Base-by-base conservation (phyloP, 1,140 invertebrate species). In the Venustaconcha ellipsiformis region DNA sequence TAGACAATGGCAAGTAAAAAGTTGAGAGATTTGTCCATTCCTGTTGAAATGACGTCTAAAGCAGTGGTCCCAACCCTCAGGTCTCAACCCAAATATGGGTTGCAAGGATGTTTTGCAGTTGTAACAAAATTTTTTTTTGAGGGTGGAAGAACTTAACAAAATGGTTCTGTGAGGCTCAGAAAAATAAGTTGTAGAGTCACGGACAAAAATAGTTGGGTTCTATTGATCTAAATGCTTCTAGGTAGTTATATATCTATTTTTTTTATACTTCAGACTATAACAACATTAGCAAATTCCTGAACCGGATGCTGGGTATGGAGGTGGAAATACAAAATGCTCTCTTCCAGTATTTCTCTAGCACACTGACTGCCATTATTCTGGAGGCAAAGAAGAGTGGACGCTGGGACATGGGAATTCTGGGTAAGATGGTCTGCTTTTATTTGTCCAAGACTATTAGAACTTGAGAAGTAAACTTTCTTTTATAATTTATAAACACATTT, bases 211-310 rank as follows among this genome's bases (percentile, higher is more conserved):
- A 15, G 15, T n/a, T n/a, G 1, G 23, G 23, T n/a, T n/a, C n/a
- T n/a, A n/a, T n/a, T n/a, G 23, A 1, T 23, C 23, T 23, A 23
- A 23, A 23, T 23, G 23, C 23, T 23, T 23, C 23, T 23, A 23
- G 23, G 23, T 23, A 23, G 15, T 23, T 69, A 26, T 69, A 26
- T 15, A 69, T 11, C 14, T 68, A 20, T 58, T 73, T 57, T 55
- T 30, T 23, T 82, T 76, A 66, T 55, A 63, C 80, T 80, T 56
- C 87, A 90, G 97, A 99, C 84, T 97, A 97, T 88, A 96, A 96
- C 87, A 98, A 98, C 89, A 99, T 99, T 93, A 96, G 96, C 77
- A 99, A 99, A 91, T 99, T 99, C 91, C 92, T 99, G 18, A 99
- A 99, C 85, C 90, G 99, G 80, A 97, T 99, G 81, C 92, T 99